phyloP scores from a whole-genome alignment of 2,113 vertebrate genomes.

The Spilogale gracilis region DNA sequence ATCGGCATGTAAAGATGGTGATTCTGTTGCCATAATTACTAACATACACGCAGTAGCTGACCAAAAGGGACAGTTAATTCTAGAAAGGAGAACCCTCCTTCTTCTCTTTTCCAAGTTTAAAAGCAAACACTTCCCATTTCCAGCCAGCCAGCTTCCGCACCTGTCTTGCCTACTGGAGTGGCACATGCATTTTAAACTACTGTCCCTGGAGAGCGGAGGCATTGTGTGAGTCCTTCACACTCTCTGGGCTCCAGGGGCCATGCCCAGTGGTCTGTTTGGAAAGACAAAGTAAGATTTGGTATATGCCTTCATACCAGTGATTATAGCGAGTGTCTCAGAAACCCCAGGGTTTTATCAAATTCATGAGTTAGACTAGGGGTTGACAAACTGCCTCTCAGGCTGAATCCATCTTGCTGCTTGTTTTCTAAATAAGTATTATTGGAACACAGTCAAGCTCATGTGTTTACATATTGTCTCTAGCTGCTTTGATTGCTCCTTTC shows the following conservation, averaged over 20 bases:
- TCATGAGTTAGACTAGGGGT: background rate
- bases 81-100: background rate
- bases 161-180: background rate
- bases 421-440: background rate
- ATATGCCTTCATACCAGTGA: background rate
- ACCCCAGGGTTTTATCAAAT: background rate
- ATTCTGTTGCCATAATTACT: background rate
- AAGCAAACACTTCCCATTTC: background rate
- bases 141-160: background rate
- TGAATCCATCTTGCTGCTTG: background rate
- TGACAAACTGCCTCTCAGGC: background rate
- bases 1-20: no score
- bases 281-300: background rate
- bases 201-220: background rate
- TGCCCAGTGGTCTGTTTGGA: background rate
- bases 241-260: background rate
- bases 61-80: background rate
- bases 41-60: fast-evolving
- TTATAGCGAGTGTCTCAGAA: background rate
- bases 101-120: background rate
- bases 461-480: background rate
- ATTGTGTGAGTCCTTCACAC: no score
- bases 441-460: background rate
- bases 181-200: background rate
- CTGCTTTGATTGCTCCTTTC: background rate